phyloP scores from a whole-genome alignment of 2,113 vertebrate genomes.

The Microtus richardsoni region DNA sequence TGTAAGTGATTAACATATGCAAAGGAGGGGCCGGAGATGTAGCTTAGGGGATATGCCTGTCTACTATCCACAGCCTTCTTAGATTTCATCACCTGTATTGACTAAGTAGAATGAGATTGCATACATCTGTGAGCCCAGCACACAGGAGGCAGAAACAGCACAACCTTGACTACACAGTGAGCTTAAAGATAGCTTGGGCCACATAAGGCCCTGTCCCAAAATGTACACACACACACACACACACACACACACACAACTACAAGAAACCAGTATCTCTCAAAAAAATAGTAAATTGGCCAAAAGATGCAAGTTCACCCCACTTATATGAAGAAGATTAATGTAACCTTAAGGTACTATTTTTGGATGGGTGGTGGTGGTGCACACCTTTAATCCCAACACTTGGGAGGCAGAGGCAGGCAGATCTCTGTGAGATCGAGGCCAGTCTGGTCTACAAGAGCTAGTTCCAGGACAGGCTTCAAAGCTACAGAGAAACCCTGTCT shows the following conservation, averaged over 20 bases:
- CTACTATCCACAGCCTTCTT: too few relatives aligned
- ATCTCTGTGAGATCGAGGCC: neutral
- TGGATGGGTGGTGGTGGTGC: neutral
- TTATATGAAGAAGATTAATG: neutral
- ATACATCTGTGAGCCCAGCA: neutral
- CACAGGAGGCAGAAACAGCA: neutral
- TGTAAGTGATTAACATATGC: neutral
- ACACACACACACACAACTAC: neutral
- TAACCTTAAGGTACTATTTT: neutral
- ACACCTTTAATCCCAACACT: neutral
- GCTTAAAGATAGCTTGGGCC: neutral
- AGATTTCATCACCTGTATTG: neutral
- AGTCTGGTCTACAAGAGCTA: neutral
- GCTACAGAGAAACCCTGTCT: too few relatives aligned
- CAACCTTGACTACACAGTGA: neutral
- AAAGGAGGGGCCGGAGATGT: neutral
- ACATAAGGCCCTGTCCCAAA: neutral
- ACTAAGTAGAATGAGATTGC: too few relatives aligned
- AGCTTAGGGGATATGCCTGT: neutral
- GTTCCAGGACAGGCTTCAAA: neutral
- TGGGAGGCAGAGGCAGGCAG: neutral
- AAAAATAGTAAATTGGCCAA: neutral
- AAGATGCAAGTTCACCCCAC: neutral
- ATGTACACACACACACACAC: neutral
- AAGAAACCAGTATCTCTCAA: neutral